phyloP scores from a whole-genome alignment of 2,797 vertebrate genomes.

The Syngnathus acus region DNA sequence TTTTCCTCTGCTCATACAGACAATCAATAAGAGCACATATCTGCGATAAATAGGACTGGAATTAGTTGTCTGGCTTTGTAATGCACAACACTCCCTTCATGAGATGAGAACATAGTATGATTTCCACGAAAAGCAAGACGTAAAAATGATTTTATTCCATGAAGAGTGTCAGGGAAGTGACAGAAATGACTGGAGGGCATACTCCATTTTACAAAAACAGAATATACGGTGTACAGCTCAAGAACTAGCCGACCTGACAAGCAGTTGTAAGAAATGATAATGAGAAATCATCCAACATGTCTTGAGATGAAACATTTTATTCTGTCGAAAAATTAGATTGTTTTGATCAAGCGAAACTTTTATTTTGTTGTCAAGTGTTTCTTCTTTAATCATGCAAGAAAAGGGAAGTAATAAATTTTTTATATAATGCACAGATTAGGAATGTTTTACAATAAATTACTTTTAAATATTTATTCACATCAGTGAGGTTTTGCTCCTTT shows the following conservation, averaged over 20 bases:
- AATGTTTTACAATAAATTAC: too few species aligned
- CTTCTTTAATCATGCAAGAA: neutral
- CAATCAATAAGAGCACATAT: too few species aligned
- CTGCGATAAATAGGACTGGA: too few species aligned
- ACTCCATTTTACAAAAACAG: conserved; percentile 16
- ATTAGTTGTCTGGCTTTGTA: neutral
- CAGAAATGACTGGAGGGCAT: conserved; percentile 39
- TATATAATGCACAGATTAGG: neutral
- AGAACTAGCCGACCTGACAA: conserved; percentile 32
- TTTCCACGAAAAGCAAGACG: conserved; percentile 11
- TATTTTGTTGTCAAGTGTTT: conserved; percentile 24
- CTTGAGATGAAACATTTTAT: conserved; percentile 54
- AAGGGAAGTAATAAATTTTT: neutral
- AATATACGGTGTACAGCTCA: conserved; percentile 28
- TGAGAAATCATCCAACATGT: conserved; percentile 49
- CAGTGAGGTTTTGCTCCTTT: conserved; percentile 5
- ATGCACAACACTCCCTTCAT: neutral
- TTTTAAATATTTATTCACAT: conserved; percentile 14
- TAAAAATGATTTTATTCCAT: conserved; percentile 34
- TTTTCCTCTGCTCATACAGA: too few species aligned
- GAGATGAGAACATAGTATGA: neutral
- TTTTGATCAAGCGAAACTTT: conserved; percentile 62
- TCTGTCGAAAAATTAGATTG: conserved; percentile 57
- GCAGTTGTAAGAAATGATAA: conserved; percentile 27
- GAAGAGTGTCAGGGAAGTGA: conserved; percentile 27